Percentiles rank a stretch among this genome's conserved stretches.
Evolutionary conservation across 2,797 vertebrate species (phyloP).

Genomic region (Siniperca scherzeri): DNA sequence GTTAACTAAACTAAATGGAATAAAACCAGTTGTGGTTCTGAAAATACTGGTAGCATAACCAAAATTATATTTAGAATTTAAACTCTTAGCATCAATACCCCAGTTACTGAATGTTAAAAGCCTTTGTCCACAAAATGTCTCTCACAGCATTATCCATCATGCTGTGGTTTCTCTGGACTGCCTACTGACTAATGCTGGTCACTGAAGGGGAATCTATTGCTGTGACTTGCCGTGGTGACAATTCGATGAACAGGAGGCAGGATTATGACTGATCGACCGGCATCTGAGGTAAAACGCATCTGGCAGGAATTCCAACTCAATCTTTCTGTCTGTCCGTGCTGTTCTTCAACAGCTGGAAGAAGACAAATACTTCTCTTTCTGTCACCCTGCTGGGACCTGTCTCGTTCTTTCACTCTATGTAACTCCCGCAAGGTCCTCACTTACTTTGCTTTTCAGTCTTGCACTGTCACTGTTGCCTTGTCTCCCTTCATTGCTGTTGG

Average conservation of each 20-base stretch:
- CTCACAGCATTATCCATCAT: slow-evolving; percentile 29
- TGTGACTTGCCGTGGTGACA: slow-evolving; percentile 29
- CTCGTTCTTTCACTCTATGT: slow-evolving; percentile 27
- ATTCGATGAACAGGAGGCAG: slow-evolving; percentile 38
- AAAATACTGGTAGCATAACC: background rate
- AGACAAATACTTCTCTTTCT: slow-evolving; percentile 35
- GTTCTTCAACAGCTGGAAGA: slow-evolving; percentile 31
- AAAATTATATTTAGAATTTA: background rate
- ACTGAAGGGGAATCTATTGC: slow-evolving; percentile 40
- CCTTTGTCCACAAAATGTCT: slow-evolving; percentile 21
- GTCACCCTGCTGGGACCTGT: slow-evolving; percentile 61
- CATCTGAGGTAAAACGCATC: slow-evolving; percentile 38
- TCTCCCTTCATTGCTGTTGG: background rate
- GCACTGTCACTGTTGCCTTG: background rate
- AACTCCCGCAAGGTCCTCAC: slow-evolving; percentile 9
- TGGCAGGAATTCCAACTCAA: slow-evolving; percentile 33
- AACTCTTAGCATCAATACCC: background rate
- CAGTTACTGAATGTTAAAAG: slow-evolving; percentile 6
- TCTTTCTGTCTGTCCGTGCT: slow-evolving; percentile 27
- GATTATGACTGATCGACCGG: slow-evolving; percentile 42
- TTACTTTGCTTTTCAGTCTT: background rate
- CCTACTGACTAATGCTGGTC: slow-evolving; percentile 39
- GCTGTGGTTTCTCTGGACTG: slow-evolving; percentile 35
- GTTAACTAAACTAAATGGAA: background rate
- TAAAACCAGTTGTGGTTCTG: background rate